Evolutionary conservation across 2,888 invertebrate genomes (phyloP), one percentile per base, ranked within the genome.

Genomic region (Amblyteles armatorius): DNA sequence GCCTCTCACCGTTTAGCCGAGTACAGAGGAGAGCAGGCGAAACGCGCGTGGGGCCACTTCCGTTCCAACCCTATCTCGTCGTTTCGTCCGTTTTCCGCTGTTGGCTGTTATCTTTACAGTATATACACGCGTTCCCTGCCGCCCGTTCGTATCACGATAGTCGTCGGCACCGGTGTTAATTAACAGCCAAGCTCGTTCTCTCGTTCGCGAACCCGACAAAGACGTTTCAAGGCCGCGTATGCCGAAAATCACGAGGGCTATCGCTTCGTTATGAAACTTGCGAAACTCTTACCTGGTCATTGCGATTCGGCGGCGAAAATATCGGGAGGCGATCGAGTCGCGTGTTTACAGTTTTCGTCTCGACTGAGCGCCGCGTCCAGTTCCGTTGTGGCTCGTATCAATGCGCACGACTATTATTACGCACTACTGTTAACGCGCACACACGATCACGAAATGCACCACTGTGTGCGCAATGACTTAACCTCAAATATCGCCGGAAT

Each of bases 101-200:
- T 57, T 57, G 40, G 65, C n/a, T 87, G 90, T 92, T 92, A 92
- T 92, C 92, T 92, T 92, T 91, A 91, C 90, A 88, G 91, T 89
- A 50, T 55, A 69, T 67, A 29, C 26, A 26, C 63, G 13, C 16
- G 33, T 77, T 76, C 79, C 22, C 81, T 65, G 79, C 65, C 77
- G 74, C 63, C 36, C 40, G 76, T 82, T 85, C 77, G 60, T 72
- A 79, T 82, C 82, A 76, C 67, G 85, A 85, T 85, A 82, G 52
- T 71, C 60, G 19, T 33, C 50, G 74, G 29, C 57, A 65, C 72
- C 67, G 22, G 33, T 77, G 85, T 82, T 85, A 85, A 85, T 85
- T 85, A 85, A 82, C 82, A 33, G 57, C 60, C 33, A 44, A 65
- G 79, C 82, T 72, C 82, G 79, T 85, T 79, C 74, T 82, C 79